A percentile compares a stretch with the other conserved stretches of the same genome.
Evolutionary conservation across 1,140 invertebrate genomes (phyloP).

Genomic region (Bombus waltoni): DNA sequence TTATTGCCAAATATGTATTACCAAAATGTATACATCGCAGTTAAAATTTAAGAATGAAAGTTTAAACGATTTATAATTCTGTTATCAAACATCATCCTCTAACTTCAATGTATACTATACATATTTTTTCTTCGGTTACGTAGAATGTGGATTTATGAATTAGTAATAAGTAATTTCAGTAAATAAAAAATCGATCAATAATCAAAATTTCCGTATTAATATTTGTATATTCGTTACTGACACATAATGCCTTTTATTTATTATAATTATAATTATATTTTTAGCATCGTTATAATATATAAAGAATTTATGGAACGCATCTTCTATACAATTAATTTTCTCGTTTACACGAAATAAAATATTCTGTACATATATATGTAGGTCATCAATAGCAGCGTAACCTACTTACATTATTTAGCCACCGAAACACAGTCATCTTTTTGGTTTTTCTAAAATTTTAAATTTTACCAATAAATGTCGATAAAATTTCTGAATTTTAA

Average conservation of each 20-base stretch:
- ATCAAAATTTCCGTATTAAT: background rate
- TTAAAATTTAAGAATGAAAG: too few species aligned
- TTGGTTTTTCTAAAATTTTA: background rate
- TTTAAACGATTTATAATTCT: too few species aligned
- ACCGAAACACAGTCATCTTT: background rate
- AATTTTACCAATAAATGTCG: background rate
- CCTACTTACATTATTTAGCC: background rate
- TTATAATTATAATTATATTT: background rate
- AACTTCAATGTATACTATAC: too few species aligned
- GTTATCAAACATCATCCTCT: background rate
- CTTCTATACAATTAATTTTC: background rate
- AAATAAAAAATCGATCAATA: background rate
- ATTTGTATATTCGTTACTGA: background rate
- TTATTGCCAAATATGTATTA: too few species aligned
- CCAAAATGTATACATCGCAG: too few species aligned
- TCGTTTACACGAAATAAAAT: background rate
- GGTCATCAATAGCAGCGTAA: background rate
- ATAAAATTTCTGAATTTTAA: background rate
- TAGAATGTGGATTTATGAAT: background rate
- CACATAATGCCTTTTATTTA: background rate
- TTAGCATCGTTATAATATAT: background rate
- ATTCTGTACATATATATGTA: background rate
- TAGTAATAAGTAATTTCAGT: background rate
- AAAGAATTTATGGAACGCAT: background rate
- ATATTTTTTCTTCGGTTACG: background rate